Evolutionary conservation across 1,140 invertebrate genomes (phyloP).

Genomic region (Trichomalopsis sarcophagae): DNA sequence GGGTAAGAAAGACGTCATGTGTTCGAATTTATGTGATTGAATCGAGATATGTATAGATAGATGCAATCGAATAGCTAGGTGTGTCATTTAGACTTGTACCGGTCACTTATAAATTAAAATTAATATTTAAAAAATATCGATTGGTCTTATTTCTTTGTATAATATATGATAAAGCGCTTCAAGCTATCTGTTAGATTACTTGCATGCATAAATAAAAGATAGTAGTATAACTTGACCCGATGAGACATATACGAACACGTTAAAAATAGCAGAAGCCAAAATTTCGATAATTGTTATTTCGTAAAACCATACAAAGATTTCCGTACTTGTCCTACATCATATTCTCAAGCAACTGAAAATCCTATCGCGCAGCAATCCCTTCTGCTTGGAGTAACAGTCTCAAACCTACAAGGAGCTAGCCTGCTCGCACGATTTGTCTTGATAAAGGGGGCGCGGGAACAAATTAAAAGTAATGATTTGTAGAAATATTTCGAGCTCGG

Average conservation of each 20-base stretch:
- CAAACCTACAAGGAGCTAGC: background rate
- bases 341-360: background rate
- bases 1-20: background rate
- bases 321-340: background rate
- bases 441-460: constrained; percentile 50
- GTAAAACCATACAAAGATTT: no score
- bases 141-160: no score
- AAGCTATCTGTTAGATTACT: no score
- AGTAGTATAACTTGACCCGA: no score
- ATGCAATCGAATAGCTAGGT: background rate
- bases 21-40: background rate
- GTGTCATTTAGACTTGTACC: background rate
- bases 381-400: background rate
- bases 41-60: background rate
- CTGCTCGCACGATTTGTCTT: constrained; percentile 28
- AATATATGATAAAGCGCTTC: no score
- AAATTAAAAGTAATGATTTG: constrained; percentile 77
- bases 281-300: no score
- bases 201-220: no score
- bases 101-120: no score
- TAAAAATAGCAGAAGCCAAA: no score
- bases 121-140: no score
- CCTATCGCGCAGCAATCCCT: background rate
- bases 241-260: no score
- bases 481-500: constrained; percentile 72